Evolutionary conservation across 2,113 vertebrate genomes (phyloP).

Genomic region (Xenopus tropicalis): UCB_Xtro_10.0 CM004449.2:74372001-74372500

Average conservation of each 20-base stretch:
- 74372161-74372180: conserved; percentile 82
- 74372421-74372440: not conserved
- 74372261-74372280: conserved; percentile 94
- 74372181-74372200: conserved; percentile 96
- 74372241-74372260: conserved; percentile 99
- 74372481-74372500: not conserved
- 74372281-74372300: conserved; percentile 63
- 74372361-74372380: not conserved
- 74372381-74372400: not conserved
- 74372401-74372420: not conserved
- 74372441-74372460: conserved; percentile 4
- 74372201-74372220: conserved; percentile 99
- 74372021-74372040: too few species aligned
- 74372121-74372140: not conserved
- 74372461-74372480: conserved; percentile 40
- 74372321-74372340: not conserved
- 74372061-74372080: too few species aligned
- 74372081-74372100: too few species aligned
- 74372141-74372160: not conserved
- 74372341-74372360: not conserved
- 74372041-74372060: too few species aligned
- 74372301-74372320: not conserved
- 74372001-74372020: too few species aligned
- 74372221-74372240: conserved; percentile 94
- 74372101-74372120: too few species aligned